A percentile compares a stretch with the other conserved stretches of the same genome.
phyloP scores from a whole-genome alignment of 2,888 invertebrate genomes.

The Caenorhabditis parvicauda region DNA sequence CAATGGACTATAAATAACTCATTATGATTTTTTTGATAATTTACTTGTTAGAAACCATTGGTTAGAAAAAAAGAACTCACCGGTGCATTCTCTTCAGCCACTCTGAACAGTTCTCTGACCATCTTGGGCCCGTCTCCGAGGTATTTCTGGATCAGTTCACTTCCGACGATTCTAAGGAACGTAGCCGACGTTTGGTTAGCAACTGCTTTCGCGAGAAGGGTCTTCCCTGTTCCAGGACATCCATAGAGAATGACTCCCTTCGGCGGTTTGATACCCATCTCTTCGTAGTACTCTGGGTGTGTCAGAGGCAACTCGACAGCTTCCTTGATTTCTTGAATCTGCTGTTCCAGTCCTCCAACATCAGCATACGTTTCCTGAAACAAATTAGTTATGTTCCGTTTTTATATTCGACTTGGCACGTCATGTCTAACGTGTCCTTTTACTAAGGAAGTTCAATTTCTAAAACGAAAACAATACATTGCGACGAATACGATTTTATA shows the following conservation, averaged over 20 bases:
- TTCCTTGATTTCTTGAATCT: slow-evolving; percentile 96
- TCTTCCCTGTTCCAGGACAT: slow-evolving; percentile 96
- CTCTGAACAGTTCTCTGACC: slow-evolving; percentile 92
- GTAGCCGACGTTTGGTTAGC: slow-evolving; percentile 99
- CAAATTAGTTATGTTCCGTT: not conserved
- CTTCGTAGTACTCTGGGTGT: slow-evolving; percentile 99
- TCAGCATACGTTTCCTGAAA: slow-evolving; percentile 85
- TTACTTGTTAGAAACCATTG: not conserved
- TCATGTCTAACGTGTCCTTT: too few relatives aligned
- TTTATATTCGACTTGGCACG: not conserved
- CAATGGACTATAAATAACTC: slow-evolving; percentile 73
- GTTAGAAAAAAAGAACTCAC: slow-evolving; percentile 21
- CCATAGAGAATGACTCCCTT: slow-evolving; percentile 98
- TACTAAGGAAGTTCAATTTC: too few relatives aligned
- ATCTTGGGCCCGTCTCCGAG: slow-evolving; percentile 95
- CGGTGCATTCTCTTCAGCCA: slow-evolving; percentile 99
- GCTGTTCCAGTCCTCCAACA: slow-evolving; percentile 71
- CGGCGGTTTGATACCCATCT: slow-evolving; percentile 99
- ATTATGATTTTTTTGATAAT: not conserved
- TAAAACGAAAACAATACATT: too few relatives aligned
- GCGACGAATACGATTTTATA: too few relatives aligned
- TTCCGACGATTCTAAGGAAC: slow-evolving; percentile 91
- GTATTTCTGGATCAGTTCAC: slow-evolving; percentile 83
- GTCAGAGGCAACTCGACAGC: slow-evolving; percentile 96
- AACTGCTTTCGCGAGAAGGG: slow-evolving; percentile 94